phyloP scores from a whole-genome alignment of 2,888 invertebrate species.

The Drosophila merina region DNA sequence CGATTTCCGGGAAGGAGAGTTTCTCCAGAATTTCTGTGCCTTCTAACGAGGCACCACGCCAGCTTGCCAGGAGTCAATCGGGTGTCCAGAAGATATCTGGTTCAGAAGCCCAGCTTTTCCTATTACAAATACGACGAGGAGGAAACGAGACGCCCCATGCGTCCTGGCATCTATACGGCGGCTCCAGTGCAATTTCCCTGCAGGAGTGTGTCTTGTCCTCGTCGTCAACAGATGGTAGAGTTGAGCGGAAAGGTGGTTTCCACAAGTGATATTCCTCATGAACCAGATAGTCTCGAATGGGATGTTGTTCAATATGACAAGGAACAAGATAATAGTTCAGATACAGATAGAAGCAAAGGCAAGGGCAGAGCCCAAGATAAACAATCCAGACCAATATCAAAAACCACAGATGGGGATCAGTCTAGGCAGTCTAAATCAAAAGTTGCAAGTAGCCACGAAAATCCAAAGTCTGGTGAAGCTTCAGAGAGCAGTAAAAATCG shows the following conservation, averaged over 20 bases:
- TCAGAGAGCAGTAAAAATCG: neutral
- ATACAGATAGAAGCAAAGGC: too few relatives aligned
- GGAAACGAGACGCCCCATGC: conserved; percentile 33
- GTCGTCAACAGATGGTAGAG: neutral
- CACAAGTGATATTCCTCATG: neutral
- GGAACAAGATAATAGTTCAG: too few relatives aligned
- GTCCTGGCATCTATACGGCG: conserved; percentile 43
- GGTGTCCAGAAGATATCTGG: neutral
- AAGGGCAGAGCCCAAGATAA: too few relatives aligned
- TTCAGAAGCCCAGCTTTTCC: conserved; percentile 10
- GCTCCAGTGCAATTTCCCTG: conserved; percentile 39
- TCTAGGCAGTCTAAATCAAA: neutral
- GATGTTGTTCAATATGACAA: too few relatives aligned
- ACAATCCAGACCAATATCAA: too few relatives aligned
- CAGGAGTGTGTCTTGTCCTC: conserved; percentile 14
- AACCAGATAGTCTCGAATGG: neutral
- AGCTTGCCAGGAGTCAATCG: neutral
- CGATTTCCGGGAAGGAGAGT: conserved; percentile 5
- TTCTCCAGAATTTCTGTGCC: conserved; percentile 38
- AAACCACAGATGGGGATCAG: neutral
- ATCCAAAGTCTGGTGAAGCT: neutral
- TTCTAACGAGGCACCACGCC: conserved; percentile 21
- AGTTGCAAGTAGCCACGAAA: neutral
- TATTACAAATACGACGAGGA: conserved; percentile 33
- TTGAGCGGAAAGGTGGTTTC: neutral